These are phyloP conservation scores for Enhydra lutris DNA, from an alignment of 2,113 vertebrate genomes.

Conservation along the genomic window DNA sequence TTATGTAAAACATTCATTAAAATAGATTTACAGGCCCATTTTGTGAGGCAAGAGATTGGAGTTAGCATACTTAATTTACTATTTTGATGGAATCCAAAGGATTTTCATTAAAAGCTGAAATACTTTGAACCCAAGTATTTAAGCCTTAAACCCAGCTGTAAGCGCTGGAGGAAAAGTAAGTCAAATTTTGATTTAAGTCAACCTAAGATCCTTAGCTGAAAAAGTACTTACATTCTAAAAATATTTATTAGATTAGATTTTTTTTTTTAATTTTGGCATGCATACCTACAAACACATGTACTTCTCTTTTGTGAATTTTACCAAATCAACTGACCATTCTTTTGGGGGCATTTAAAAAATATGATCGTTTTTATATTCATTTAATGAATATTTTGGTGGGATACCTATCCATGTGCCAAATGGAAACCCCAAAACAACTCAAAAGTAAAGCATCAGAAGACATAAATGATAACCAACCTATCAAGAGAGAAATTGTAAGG, in stretches of 20 bases:
- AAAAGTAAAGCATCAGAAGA: neutral
- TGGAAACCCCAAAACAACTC: neutral
- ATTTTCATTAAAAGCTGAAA: constrained; percentile 61
- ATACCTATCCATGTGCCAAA: neutral
- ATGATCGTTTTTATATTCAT: neutral
- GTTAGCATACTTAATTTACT: constrained; percentile 56
- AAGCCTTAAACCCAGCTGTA: constrained; percentile 44
- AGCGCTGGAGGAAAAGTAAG: constrained; percentile 36
- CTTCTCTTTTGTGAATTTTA: neutral
- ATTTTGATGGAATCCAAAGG: constrained; percentile 55
- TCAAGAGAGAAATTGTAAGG: neutral
- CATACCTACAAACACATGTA: neutral
- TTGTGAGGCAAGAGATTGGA: constrained; percentile 47
- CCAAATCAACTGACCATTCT: neutral
- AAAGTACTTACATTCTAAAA: constrained; percentile 49
- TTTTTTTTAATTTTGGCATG: neutral
- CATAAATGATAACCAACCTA: neutral
- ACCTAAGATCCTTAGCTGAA: constrained; percentile 46
- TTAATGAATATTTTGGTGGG: neutral
- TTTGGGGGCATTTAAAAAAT: neutral
- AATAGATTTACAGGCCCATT: constrained; percentile 44
- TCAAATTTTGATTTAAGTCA: constrained; percentile 48
- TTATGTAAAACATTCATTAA: constrained; percentile 54
- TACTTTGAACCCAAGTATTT: constrained; percentile 53
- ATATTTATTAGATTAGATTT: neutral